Evolutionary conservation across 1,140 invertebrate species (phyloP).

Genomic region (Rhagoletis zephyria): DNA sequence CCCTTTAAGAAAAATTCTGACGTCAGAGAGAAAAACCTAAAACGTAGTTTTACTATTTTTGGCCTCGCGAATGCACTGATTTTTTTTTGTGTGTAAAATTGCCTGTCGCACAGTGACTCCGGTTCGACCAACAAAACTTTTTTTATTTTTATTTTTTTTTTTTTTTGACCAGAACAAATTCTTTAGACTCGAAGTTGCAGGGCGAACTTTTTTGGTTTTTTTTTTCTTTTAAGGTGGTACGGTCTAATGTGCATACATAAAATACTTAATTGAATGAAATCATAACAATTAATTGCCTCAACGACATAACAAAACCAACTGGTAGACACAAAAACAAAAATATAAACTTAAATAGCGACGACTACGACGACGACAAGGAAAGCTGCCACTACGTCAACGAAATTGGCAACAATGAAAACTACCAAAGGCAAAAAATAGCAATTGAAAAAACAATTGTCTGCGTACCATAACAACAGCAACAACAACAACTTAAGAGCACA

Average conservation of each 20-base stretch:
- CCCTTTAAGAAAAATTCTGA: too few relatives aligned
- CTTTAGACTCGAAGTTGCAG: too few relatives aligned
- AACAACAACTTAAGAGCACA: background rate
- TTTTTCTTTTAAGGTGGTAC: too few relatives aligned
- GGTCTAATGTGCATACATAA: background rate
- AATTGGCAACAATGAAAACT: constrained; percentile 40
- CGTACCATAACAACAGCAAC: background rate
- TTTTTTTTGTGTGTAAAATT: too few relatives aligned
- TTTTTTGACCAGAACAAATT: too few relatives aligned
- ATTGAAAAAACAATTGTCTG: constrained; percentile 23
- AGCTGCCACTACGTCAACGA: constrained; percentile 20
- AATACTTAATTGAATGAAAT: constrained; percentile 14
- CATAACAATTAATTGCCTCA: constrained; percentile 31
- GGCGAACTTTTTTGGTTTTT: too few relatives aligned
- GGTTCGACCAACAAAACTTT: too few relatives aligned
- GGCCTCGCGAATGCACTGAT: too few relatives aligned
- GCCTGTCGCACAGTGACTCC: too few relatives aligned
- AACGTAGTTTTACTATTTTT: too few relatives aligned
- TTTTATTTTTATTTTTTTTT: too few relatives aligned
- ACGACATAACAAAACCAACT: constrained; percentile 42
- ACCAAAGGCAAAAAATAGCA: constrained; percentile 44
- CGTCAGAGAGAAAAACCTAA: too few relatives aligned
- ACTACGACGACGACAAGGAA: background rate
- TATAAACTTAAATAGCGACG: background rate
- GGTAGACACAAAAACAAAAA: constrained; percentile 12